Percentiles rank a stretch among this genome's conserved stretches.
These are phyloP conservation scores for Harpagifer antarcticus DNA, from an alignment of 2,797 vertebrate species.

Conservation along the genomic window DNA sequence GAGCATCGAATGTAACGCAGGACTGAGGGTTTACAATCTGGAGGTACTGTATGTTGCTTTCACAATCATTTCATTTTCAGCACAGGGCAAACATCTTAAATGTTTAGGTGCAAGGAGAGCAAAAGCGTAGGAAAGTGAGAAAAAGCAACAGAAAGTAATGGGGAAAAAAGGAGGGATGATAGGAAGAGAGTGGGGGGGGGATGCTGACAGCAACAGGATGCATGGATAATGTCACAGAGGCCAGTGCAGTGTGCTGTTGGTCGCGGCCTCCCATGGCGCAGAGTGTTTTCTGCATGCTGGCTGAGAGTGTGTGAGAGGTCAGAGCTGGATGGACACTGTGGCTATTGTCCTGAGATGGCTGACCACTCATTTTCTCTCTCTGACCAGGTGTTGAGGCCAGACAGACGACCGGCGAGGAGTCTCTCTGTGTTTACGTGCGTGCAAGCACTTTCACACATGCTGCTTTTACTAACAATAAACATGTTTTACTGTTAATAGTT, in stretches of 20 bases:
- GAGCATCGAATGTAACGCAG: background rate
- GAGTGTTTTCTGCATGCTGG: slow-evolving; percentile 51
- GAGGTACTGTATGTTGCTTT: background rate
- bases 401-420: slow-evolving; percentile 51
- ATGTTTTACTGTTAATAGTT: slow-evolving; percentile 6
- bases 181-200: background rate
- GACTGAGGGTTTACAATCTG: background rate
- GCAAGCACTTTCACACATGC: slow-evolving; percentile 18
- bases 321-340: slow-evolving; percentile 63
- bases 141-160: background rate
- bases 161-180: background rate
- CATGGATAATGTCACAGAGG: slow-evolving; percentile 69
- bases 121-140: background rate
- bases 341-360: slow-evolving; percentile 70
- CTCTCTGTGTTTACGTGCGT: slow-evolving; percentile 5
- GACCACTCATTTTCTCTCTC: slow-evolving; percentile 59
- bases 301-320: slow-evolving; percentile 63
- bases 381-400: slow-evolving; percentile 67
- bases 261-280: slow-evolving; percentile 49
- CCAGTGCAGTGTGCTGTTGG: slow-evolving; percentile 27
- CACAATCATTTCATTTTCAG: background rate
- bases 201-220: slow-evolving; percentile 71
- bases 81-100: background rate
- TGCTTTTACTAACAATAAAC: slow-evolving; percentile 1
- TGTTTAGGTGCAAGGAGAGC: background rate